Evolutionary conservation across 2,888 invertebrate genomes (phyloP), one percentile per base, ranked within the genome.

Genomic region (Eupithecia abbreviata): DNA sequence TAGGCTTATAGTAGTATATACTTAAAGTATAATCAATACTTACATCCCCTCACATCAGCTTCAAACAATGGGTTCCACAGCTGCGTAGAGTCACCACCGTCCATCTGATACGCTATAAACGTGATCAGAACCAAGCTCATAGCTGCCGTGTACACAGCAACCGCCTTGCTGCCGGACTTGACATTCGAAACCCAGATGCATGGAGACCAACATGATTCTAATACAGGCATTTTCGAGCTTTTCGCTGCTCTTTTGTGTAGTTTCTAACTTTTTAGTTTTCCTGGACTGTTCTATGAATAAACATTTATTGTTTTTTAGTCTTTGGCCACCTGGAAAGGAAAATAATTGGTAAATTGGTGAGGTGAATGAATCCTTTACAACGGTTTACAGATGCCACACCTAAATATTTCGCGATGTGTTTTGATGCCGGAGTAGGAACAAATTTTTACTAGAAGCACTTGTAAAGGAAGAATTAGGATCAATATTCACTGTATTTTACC

Each of bases 11-110:
- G 30, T 30, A 30, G 30, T 30, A 30, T 30, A 30, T 30, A 30
- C 30, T 30, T 30, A 30, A 30, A 30, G 30, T 30, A 30, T 30
- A 30, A 30, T 30, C 0, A 45, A 68, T n/a, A 96, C 97, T 96
- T 92, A 97, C 97, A 97, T 82, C 93, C 92, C 87, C 97, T 95
- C 9, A 98, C 96, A 92, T 98, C 98, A 49, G 98, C 96, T 92
- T 98, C 98, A 91, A 98, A 98, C 51, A 98, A 93, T 0, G 98
- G 98, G 86, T 97, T 97, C 94, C 98, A 98, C 4, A 98, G 93
- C 89, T 98, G 98, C 0, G 98, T 97, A 0, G 98, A 98, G 86
- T 98, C 98, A 41, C 98, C 98, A n/a, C 98, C 98, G 81, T 91
- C 90, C 94, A 98, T 96, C 92, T 98, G 97, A 88, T 98, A 98